Evolutionary conservation across 2,113 vertebrate genomes (phyloP).

Genomic region (Sitta europaea): DNA sequence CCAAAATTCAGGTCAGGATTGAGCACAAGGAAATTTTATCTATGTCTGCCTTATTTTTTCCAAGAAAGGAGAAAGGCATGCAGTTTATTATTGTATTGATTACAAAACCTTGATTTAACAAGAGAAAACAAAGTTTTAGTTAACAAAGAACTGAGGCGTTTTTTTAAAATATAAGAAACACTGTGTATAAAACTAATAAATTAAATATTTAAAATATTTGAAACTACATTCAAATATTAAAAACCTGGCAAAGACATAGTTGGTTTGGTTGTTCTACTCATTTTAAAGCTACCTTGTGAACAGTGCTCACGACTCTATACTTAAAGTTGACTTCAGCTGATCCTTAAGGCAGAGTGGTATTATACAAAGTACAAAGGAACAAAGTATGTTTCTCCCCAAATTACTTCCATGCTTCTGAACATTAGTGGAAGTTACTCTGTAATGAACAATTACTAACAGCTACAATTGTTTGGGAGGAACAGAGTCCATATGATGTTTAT

Average conservation of each 20-base stretch:
- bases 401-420: constrained; percentile 51
- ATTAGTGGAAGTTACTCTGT: constrained; percentile 32
- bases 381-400: constrained; percentile 24
- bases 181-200: not conserved
- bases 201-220: not conserved
- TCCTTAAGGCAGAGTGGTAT: constrained; percentile 10
- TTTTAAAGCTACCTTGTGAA: not conserved
- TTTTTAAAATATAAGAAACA: not conserved
- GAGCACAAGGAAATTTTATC: not conserved
- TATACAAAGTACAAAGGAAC: constrained; percentile 15
- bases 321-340: not conserved
- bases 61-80: not conserved
- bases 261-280: not conserved
- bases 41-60: not conserved
- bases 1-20: not conserved
- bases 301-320: not conserved
- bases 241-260: not conserved
- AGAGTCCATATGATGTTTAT: constrained; percentile 9
- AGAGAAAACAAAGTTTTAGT: not conserved
- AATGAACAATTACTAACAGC: constrained; percentile 55
- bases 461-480: constrained; percentile 31
- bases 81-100: not conserved
- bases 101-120: not conserved
- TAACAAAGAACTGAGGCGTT: not conserved
- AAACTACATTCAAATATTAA: not conserved